Evolutionary conservation across 2,888 invertebrate species (phyloP).

Genomic region (Drosophila pseudotalamancana): DNA sequence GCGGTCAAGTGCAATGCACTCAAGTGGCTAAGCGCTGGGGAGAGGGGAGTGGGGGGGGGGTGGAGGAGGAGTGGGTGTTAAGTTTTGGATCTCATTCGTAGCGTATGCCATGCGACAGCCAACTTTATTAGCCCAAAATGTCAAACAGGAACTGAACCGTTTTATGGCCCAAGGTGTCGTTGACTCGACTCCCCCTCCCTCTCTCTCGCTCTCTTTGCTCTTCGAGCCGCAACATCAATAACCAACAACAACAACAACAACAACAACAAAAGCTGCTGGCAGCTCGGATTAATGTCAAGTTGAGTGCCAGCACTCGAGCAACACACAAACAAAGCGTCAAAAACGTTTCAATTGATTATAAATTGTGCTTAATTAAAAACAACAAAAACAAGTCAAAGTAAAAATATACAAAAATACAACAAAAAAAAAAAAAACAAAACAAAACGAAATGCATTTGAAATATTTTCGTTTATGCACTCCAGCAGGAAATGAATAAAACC

Average conservation of each 20-base stretch:
- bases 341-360: conserved; percentile 42
- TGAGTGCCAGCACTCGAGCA: conserved; percentile 5
- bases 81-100: neutral
- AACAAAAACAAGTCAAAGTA: too few species aligned
- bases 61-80: neutral
- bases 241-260: conserved; percentile 13
- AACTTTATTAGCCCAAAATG: conserved; percentile 48
- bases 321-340: neutral
- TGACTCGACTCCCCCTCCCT: conserved; percentile 38
- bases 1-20: conserved; percentile 71
- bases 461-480: conserved; percentile 19
- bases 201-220: neutral
- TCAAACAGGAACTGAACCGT: conserved; percentile 42
- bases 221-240: conserved; percentile 8
- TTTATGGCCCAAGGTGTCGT: conserved; percentile 47
- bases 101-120: conserved; percentile 15
- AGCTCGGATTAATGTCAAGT: conserved; percentile 49
- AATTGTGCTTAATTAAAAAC: conserved; percentile 37
- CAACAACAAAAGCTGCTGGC: conserved; percentile 7
- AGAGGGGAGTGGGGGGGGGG: neutral
- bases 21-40: conserved; percentile 26
- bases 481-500: neutral
- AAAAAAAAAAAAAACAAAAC: too few species aligned
- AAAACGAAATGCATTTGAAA: conserved; percentile 23
- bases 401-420: too few species aligned